A percentile compares a stretch with the other conserved stretches of the same genome.
Conservation (phyloP, 2,113 vertebrate species). For the Tonatia bakeri region DNA sequence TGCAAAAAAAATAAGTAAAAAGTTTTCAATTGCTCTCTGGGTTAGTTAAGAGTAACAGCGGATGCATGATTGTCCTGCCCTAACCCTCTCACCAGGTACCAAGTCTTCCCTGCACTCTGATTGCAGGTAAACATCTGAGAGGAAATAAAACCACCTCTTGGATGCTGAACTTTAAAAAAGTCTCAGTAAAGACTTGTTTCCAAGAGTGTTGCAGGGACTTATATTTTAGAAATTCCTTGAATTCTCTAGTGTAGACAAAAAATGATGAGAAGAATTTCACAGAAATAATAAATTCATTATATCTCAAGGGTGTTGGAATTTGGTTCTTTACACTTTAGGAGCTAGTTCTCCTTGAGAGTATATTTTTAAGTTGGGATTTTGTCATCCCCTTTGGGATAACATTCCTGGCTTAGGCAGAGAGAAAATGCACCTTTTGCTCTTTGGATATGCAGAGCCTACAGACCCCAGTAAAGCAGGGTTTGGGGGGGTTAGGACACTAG, state of each 20-base stretch:
- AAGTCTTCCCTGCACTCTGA: neutral
- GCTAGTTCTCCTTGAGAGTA: neutral
- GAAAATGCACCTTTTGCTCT: neutral
- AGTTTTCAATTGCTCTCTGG: neutral
- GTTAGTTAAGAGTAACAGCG: neutral
- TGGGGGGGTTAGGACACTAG: neutral
- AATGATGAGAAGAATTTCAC: neutral
- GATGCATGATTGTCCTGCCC: too few species aligned
- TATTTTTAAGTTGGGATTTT: neutral
- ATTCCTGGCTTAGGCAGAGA: neutral
- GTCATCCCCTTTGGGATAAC: neutral
- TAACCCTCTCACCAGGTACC: rapidly evolving
- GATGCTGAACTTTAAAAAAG: neutral
- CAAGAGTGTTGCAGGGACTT: neutral
- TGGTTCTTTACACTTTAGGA: neutral
- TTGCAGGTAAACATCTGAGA: neutral
- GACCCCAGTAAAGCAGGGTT: neutral
- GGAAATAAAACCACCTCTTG: neutral
- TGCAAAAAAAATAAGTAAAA: neutral
- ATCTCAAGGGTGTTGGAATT: neutral
- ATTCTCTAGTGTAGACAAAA: neutral
- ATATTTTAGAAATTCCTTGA: neutral
- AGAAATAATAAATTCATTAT: neutral
- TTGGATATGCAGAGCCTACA: neutral
- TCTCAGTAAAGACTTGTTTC: neutral